phyloP scores from a whole-genome alignment of 2,797 vertebrate species.

The Gambusia yucatana region DNA sequence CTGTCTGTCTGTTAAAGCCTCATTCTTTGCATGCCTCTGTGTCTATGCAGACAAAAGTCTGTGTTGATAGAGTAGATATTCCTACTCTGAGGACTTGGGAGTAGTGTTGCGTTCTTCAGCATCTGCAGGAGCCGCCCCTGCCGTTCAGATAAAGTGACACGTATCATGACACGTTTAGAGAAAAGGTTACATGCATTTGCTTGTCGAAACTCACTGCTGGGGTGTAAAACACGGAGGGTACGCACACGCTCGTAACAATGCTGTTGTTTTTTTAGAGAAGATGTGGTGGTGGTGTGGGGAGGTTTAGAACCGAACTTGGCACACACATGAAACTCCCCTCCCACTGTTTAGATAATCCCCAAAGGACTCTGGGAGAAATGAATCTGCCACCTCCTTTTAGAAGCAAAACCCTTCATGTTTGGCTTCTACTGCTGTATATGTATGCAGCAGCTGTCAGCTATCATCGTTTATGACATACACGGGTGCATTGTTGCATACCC shows the following conservation, averaged over 20 bases:
- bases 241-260: slow-evolving; percentile 15
- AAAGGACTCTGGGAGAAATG: slow-evolving; percentile 30
- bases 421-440: background rate
- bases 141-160: slow-evolving; percentile 39
- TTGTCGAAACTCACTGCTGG: slow-evolving; percentile 16
- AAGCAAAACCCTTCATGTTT: background rate
- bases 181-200: slow-evolving; percentile 19
- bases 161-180: slow-evolving; percentile 30
- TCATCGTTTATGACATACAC: slow-evolving; percentile 34
- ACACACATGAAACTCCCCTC: slow-evolving; percentile 5
- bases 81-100: slow-evolving; percentile 23
- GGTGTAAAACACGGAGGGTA: slow-evolving; percentile 19
- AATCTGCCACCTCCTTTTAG: slow-evolving; percentile 14
- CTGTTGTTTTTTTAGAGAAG: slow-evolving; percentile 37
- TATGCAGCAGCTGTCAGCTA: background rate
- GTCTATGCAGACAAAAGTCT: slow-evolving; percentile 31
- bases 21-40: slow-evolving; percentile 65
- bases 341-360: slow-evolving; percentile 48
- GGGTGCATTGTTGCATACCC: slow-evolving; percentile 11
- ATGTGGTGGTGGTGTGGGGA: background rate
- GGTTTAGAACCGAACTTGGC: slow-evolving; percentile 1
- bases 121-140: slow-evolving; percentile 36
- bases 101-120: slow-evolving; percentile 17
- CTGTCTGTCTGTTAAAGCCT: slow-evolving; percentile 54
- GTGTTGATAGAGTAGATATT: slow-evolving; percentile 28